phyloP scores from a whole-genome alignment of 2,797 vertebrate genomes.

The Falco concolor region DNA sequence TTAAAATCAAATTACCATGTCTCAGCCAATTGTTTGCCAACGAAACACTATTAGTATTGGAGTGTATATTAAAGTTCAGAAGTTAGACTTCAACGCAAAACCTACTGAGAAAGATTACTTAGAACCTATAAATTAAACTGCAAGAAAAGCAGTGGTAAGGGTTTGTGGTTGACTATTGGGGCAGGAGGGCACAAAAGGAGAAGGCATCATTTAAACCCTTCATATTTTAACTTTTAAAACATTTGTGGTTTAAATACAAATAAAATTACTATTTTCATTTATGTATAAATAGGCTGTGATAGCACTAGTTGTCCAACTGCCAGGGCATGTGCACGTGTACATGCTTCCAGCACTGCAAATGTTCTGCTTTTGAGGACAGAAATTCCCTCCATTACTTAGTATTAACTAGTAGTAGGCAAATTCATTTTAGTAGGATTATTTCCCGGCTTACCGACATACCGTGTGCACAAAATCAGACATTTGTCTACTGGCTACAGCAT shows the following conservation, averaged over 20 bases:
- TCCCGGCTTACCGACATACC: background rate
- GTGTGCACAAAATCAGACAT: background rate
- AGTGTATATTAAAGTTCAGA: background rate
- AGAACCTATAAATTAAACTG: background rate
- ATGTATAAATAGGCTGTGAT: background rate
- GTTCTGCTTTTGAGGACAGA: background rate
- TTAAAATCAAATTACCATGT: background rate
- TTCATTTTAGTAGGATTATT: background rate
- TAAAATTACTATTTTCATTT: background rate
- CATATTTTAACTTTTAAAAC: background rate
- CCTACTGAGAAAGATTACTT: background rate
- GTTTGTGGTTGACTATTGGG: background rate
- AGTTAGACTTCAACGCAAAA: constrained; percentile 1
- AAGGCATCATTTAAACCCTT: background rate
- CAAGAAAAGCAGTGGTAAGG: background rate
- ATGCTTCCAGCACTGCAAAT: background rate
- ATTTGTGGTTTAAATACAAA: background rate
- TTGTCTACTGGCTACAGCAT: background rate
- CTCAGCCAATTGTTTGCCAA: background rate
- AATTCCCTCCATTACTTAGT: background rate
- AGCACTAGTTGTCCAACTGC: background rate
- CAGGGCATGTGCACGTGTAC: no score
- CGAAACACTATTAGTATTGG: background rate
- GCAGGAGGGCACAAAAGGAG: background rate
- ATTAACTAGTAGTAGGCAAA: background rate